Base-by-base conservation (phyloP, 2,797 vertebrate genomes). In the Buceros bicornis region DNA sequence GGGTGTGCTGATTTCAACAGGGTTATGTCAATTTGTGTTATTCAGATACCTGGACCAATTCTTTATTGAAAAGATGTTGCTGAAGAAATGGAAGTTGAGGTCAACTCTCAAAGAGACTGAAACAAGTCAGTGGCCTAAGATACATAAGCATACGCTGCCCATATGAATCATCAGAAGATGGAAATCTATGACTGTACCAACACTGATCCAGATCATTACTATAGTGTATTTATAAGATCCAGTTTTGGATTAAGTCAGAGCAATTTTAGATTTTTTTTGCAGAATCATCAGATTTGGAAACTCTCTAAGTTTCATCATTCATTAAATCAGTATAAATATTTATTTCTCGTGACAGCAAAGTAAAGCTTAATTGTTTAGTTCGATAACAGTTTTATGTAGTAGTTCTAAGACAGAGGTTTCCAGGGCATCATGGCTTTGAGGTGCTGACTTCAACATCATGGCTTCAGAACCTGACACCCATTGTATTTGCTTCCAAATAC, bases 401-500 rank as follows among this genome's bases (percentile, higher is more conserved):
- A 79, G 15, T 8, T 84, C 26, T 50, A 71, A 70, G 35, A 24
- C 11, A 66, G 18, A 71, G 8, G 5, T 85, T 87, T 87, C 33
- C 50, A 73, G 66, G 35, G 13, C 65, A 86, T 33, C 42, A 31
- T 43, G 69, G 35, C 51, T 51, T 90, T 37, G 28, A 8, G 13
- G 6, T 47, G 50, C 69, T 93, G 54, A 88, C 79, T 95, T 93
- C 64, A 66, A 37, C 11, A 57, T 57, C 28, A 26, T 1, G 3
- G 62, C 58, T 95, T 87, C 51, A 87, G 65, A 92, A 71, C 13
- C 40, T 93, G 76, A 33, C 21, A 65, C 57, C 47, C 60, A 57
- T 78, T 87, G 47, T 76, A 61, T 33, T 22, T 67, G 42, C 33
- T 90, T 91, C 77, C 65, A 87, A 86, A 95, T 92, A 82, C 60